Conservation (phyloP, 2,888 invertebrate species). For the Theretra japonica region DNA sequence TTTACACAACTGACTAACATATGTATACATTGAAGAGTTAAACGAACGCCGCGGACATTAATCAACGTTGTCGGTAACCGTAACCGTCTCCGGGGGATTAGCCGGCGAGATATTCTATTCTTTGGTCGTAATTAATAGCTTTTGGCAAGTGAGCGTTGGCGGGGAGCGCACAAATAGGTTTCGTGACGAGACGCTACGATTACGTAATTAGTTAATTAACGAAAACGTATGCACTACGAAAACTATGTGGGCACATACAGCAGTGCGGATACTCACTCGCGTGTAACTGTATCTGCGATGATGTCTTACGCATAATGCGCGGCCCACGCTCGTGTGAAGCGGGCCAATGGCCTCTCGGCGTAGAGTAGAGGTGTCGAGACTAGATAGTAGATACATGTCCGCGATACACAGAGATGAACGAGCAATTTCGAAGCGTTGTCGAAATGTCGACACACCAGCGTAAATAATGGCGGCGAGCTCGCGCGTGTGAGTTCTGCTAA, state of each 20-base stretch:
- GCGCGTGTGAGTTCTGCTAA: conserved; percentile 48
- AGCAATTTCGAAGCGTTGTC: conserved; percentile 45
- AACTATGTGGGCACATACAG: conserved; percentile 68
- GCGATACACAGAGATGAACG: conserved; percentile 52
- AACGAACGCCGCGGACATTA: conserved; percentile 77
- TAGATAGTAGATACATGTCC: conserved; percentile 59
- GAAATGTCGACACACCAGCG: conserved; percentile 54
- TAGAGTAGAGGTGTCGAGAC: conserved; percentile 54
- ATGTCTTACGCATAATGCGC: conserved; percentile 63
- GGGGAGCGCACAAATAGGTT: conserved; percentile 69
- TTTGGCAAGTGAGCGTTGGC: conserved; percentile 79
- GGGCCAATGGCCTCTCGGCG: conserved; percentile 72
- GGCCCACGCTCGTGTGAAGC: conserved; percentile 71
- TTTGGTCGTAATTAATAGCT: conserved; percentile 81
- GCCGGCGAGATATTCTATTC: conserved; percentile 81
- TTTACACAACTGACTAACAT: conserved; percentile 70
- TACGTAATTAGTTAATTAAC: conserved; percentile 74
- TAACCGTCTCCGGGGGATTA: conserved; percentile 81
- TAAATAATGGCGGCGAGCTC: conserved; percentile 52
- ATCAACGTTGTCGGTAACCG: conserved; percentile 82
- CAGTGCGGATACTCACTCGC: conserved; percentile 54
- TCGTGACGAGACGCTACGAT: conserved; percentile 70
- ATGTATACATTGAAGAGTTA: conserved; percentile 75
- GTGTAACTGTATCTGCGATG: conserved; percentile 63
- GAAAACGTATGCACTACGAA: conserved; percentile 54